Conservation (phyloP, 2,888 invertebrate species). For the Hirtodrosophila cameraria region DNA sequence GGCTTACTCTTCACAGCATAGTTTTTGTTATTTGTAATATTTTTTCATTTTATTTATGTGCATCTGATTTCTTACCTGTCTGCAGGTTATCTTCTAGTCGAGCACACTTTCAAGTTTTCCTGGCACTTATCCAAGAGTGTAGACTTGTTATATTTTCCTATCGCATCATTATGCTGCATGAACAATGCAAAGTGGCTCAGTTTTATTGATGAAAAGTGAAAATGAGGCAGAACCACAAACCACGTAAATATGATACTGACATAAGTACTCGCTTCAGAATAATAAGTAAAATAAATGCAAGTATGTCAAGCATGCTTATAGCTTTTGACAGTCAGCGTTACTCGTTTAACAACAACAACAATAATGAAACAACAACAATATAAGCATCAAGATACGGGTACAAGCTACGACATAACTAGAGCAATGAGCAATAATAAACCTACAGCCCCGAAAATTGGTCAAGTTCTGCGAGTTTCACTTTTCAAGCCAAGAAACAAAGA, state of each 20-base stretch:
- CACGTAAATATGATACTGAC: slow-evolving; percentile 27
- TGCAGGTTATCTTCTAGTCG: neutral
- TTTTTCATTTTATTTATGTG: too few species aligned
- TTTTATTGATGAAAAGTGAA: slow-evolving; percentile 70
- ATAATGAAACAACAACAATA: slow-evolving; percentile 16
- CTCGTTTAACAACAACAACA: slow-evolving; percentile 52
- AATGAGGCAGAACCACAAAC: slow-evolving; percentile 26
- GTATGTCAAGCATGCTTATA: slow-evolving; percentile 59
- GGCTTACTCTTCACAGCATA: neutral
- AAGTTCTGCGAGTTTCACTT: slow-evolving; percentile 71
- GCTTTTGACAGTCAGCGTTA: slow-evolving; percentile 56
- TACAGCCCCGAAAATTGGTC: slow-evolving; percentile 34
- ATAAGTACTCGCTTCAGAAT: slow-evolving; percentile 40
- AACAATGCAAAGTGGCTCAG: slow-evolving; percentile 26
- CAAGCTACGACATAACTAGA: slow-evolving; percentile 53
- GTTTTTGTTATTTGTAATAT: too few species aligned
- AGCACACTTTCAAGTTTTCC: neutral
- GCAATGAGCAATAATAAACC: slow-evolving; percentile 58
- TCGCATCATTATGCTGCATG: slow-evolving; percentile 21
- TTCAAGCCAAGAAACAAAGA: slow-evolving; percentile 29
- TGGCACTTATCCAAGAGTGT: slow-evolving; percentile 11
- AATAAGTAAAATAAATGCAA: slow-evolving; percentile 63
- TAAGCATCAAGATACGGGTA: slow-evolving; percentile 9
- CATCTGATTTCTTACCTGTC: too few species aligned
- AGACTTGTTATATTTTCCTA: neutral